Percentiles rank a stretch among this genome's conserved stretches.
These are phyloP conservation scores for Emberiza fucata DNA, from an alignment of 2,113 vertebrate genomes.

Conservation along the genomic window DNA sequence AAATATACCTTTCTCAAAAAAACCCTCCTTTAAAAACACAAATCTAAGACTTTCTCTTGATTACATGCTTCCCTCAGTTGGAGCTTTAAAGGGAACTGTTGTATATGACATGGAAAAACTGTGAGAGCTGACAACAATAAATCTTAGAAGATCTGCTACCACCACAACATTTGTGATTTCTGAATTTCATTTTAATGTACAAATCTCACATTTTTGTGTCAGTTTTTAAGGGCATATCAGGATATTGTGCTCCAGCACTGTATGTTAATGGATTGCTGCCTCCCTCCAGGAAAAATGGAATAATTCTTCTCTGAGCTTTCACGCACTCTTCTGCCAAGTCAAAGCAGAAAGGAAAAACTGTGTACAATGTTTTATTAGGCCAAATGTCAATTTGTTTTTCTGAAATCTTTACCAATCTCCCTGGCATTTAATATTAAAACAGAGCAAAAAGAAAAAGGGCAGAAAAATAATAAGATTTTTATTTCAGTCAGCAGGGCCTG, in stretches of 20 bases:
- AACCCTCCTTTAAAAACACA: not conserved
- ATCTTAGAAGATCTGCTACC: not conserved
- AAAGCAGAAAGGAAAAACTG: constrained; percentile 53
- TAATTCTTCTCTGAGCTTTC: constrained; percentile 47
- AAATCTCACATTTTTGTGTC: not conserved
- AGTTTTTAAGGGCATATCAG: constrained; percentile 41
- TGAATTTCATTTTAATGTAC: not conserved
- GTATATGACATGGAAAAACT: not conserved
- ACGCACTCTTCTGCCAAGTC: constrained; percentile 26
- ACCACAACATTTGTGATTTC: not conserved
- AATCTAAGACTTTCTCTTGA: not conserved
- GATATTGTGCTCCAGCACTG: constrained; percentile 44
- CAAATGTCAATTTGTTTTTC: constrained; percentile 53
- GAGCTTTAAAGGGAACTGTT: not conserved
- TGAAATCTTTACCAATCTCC: constrained; percentile 52
- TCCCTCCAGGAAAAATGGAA: constrained; percentile 27
- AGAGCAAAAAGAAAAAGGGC: not conserved
- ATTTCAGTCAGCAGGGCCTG: not conserved
- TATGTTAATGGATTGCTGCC: constrained; percentile 39
- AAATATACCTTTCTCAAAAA: not conserved
- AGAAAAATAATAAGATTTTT: not conserved
- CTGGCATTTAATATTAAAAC: not conserved
- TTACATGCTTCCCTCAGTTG: not conserved
- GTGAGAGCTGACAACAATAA: not conserved
- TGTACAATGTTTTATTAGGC: constrained; percentile 39